phyloP scores from a whole-genome alignment of 2,888 invertebrate species.

The Oxyteleia sp. region DNA sequence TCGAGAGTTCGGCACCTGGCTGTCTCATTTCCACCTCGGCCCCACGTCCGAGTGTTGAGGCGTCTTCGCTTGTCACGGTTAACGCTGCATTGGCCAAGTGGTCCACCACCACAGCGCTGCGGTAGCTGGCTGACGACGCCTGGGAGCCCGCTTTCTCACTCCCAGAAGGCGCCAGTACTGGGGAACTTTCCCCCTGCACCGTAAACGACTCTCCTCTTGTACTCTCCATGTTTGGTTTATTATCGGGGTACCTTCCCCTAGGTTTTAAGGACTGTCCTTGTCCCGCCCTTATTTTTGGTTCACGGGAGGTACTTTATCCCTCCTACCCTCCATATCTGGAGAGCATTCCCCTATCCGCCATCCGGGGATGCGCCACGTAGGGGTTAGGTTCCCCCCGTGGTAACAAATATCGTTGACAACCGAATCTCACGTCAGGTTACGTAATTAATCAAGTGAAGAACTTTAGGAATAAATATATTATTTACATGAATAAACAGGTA shows the following conservation, averaged over 20 bases:
- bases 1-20: too few relatives aligned
- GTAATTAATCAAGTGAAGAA: too few relatives aligned
- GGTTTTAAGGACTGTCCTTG: too few relatives aligned
- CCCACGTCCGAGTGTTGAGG: too few relatives aligned
- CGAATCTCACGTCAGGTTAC: too few relatives aligned
- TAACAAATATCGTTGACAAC: too few relatives aligned
- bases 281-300: slow-evolving; percentile 6
- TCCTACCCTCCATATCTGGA: slow-evolving; percentile 30
- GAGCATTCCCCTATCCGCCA: slow-evolving; percentile 25
- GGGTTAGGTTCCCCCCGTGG: too few relatives aligned
- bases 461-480: too few relatives aligned
- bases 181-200: slow-evolving; percentile 25
- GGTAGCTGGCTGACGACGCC: slow-evolving; percentile 20
- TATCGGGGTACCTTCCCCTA: slow-evolving; percentile 6
- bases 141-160: slow-evolving; percentile 29
- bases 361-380: background rate
- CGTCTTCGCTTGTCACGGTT: too few relatives aligned
- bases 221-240: background rate
- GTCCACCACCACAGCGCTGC: slow-evolving; percentile 1
- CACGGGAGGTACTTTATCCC: slow-evolving; percentile 22
- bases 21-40: too few relatives aligned
- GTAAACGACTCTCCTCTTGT: background rate
- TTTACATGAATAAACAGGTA: too few relatives aligned
- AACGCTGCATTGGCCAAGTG: background rate
- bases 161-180: slow-evolving; percentile 24